Conservation (phyloP, 2,113 vertebrate genomes). For the Gavia stellata region DNA sequence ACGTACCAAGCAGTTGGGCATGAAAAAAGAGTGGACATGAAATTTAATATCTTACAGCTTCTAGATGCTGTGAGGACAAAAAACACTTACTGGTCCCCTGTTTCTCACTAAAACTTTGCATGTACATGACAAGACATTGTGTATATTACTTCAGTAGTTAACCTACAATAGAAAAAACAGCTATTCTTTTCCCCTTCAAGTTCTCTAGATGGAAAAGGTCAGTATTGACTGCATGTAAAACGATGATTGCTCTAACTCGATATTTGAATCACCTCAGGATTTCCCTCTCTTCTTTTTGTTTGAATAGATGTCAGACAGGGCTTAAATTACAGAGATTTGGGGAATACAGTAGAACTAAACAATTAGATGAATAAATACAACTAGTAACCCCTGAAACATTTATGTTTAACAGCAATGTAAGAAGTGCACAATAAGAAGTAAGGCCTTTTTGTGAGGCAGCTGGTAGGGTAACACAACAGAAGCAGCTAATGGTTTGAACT, state of each 20-base stretch:
- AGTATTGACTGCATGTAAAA: constrained; percentile 38
- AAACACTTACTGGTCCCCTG: neutral
- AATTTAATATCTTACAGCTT: neutral
- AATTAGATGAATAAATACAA: neutral
- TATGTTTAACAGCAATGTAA: neutral
- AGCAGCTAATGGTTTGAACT: neutral
- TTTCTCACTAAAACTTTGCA: neutral
- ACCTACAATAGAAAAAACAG: neutral
- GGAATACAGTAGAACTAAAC: neutral
- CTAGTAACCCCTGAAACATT: neutral
- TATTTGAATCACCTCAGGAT: constrained; percentile 37
- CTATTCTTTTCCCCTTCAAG: neutral
- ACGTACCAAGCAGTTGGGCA: neutral
- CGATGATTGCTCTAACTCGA: neutral
- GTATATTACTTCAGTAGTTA: neutral
- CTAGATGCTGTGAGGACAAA: neutral
- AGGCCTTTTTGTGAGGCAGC: neutral
- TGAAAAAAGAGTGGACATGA: neutral
- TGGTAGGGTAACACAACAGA: neutral
- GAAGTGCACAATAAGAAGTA: neutral
- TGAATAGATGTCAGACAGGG: constrained; percentile 7
- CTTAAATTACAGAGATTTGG: constrained; percentile 1
- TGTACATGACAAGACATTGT: neutral
- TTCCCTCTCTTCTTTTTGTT: constrained; percentile 14
- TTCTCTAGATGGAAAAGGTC: constrained; percentile 34